Percentiles rank a stretch among this genome's conserved stretches.
These are phyloP conservation scores for Pheosia gnoma DNA, from an alignment of 2,888 invertebrate species.

Conservation along the genomic window DNA sequence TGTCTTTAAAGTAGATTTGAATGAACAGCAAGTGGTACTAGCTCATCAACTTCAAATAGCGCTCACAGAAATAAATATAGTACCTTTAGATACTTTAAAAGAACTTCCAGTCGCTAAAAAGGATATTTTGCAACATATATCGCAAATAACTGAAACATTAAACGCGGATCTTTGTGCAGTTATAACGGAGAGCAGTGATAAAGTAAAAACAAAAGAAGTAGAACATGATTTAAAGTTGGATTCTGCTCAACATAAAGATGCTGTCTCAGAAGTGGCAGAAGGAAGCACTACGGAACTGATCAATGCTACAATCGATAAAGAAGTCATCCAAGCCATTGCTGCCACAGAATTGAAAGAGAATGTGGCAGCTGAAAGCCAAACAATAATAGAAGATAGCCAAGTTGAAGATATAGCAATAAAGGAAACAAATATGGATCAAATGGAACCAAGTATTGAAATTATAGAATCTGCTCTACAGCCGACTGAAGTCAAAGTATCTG, in stretches of 20 bases:
- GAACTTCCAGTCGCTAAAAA: conserved; percentile 25
- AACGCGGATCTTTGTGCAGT: conserved; percentile 29
- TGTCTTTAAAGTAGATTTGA: conserved; percentile 17
- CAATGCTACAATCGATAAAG: background rate
- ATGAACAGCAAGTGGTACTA: conserved; percentile 31
- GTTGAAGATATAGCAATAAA: background rate
- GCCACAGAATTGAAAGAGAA: conserved; percentile 2
- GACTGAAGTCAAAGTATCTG: conserved; percentile 7
- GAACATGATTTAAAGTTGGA: conserved; percentile 11
- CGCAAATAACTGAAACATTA: conserved; percentile 30
- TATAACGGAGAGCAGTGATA: conserved; percentile 9
- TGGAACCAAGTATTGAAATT: background rate
- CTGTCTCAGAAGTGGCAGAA: conserved; percentile 4
- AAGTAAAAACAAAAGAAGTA: conserved; percentile 13
- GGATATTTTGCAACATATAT: conserved; percentile 26
- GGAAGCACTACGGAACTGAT: background rate
- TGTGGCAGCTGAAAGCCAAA: background rate
- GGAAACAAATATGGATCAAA: background rate
- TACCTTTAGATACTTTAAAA: conserved; percentile 31
- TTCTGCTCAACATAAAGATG: conserved; percentile 3
- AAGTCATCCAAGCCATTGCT: background rate
- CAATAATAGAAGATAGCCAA: background rate
- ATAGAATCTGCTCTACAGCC: conserved; percentile 6
- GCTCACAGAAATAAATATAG: conserved; percentile 33
- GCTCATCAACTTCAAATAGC: conserved; percentile 39